Evolutionary conservation across 2,888 invertebrate species (phyloP).

Genomic region (Rotaria socialis): DNA sequence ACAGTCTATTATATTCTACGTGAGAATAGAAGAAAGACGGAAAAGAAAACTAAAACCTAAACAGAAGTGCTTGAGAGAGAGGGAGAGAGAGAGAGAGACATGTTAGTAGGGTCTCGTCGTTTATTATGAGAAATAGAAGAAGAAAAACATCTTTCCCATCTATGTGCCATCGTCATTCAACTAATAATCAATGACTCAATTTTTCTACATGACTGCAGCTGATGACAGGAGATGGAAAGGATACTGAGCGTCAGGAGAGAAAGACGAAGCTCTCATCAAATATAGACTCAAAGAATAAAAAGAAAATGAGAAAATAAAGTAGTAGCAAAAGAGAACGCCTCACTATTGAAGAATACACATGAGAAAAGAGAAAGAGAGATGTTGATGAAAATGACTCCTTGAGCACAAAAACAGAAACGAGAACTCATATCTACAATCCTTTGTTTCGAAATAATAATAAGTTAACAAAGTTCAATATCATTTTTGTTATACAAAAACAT

Average conservation of each 20-base stretch:
- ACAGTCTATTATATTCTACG: background rate
- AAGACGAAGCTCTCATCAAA: background rate
- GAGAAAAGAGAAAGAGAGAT: background rate
- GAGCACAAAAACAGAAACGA: background rate
- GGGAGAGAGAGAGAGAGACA: background rate
- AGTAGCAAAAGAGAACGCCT: background rate
- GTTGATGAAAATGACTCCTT: background rate
- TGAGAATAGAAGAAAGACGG: background rate
- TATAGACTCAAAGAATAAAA: background rate
- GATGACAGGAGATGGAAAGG: constrained; percentile 12
- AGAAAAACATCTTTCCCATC: background rate
- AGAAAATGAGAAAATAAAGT: background rate
- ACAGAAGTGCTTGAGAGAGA: background rate
- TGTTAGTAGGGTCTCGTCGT: background rate
- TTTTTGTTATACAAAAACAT: background rate
- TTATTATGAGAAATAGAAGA: background rate
- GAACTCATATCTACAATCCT: background rate
- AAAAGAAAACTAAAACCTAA: too few species aligned
- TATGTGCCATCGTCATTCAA: background rate
- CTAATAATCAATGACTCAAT: background rate
- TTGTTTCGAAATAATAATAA: background rate
- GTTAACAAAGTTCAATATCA: background rate
- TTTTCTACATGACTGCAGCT: background rate
- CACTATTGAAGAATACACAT: background rate
- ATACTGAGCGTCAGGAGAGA: background rate